A percentile compares a stretch with the other conserved stretches of the same genome.
These are phyloP conservation scores for Eciton burchellii DNA, from an alignment of 1,140 invertebrate species.

Conservation along the genomic window DNA sequence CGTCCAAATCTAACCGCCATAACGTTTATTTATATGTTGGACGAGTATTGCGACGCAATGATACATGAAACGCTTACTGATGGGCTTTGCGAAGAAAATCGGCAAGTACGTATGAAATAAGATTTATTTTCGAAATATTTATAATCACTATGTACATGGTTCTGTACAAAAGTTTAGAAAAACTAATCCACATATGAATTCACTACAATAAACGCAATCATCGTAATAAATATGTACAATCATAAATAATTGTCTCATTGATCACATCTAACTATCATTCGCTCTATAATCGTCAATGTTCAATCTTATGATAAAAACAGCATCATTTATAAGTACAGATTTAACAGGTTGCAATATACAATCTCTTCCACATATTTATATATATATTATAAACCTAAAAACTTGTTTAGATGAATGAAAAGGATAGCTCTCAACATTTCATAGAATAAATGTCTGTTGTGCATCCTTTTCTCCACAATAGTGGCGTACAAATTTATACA, in stretches of 20 bases:
- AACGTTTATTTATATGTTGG: background rate
- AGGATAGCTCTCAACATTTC: constrained; percentile 20
- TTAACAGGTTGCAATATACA: constrained; percentile 73
- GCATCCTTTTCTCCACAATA: constrained; percentile 49
- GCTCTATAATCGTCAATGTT: constrained; percentile 42
- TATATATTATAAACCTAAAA: constrained; percentile 65
- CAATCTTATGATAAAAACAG: constrained; percentile 70
- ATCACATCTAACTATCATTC: constrained; percentile 45
- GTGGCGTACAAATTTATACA: constrained; percentile 52
- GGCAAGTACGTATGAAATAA: constrained; percentile 71
- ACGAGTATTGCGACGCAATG: background rate
- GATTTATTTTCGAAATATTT: constrained; percentile 73
- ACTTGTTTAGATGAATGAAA: constrained; percentile 47
- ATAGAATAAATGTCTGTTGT: constrained; percentile 43
- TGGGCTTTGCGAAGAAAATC: constrained; percentile 1
- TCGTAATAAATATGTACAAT: constrained; percentile 77
- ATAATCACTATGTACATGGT: constrained; percentile 74
- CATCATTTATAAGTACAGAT: constrained; percentile 69
- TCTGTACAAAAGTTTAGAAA: constrained; percentile 80
- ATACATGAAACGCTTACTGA: background rate
- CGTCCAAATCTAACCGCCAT: background rate
- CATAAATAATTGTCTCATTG: constrained; percentile 61
- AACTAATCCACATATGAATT: constrained; percentile 62
- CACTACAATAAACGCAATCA: constrained; percentile 69
- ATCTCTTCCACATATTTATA: constrained; percentile 47